Percentiles rank a stretch among this genome's conserved stretches.
phyloP scores from a whole-genome alignment of 2,797 vertebrate genomes.

The Hyperoplus immaculatus region DNA sequence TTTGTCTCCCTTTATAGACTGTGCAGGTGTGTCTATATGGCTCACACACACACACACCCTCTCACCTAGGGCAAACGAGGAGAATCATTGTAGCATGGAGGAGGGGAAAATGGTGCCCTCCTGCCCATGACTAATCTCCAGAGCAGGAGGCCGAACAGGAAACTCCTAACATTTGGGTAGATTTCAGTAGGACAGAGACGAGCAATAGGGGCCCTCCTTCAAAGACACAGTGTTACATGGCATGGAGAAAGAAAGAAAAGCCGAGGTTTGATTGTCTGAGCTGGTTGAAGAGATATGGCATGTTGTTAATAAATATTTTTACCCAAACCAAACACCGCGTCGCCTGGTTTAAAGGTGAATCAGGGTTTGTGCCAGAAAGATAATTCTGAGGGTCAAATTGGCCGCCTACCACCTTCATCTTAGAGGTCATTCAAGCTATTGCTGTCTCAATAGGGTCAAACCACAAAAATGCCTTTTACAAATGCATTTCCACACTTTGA shows the following conservation, averaged over 20 bases:
- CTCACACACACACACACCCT: not conserved
- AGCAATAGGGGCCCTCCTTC: slow-evolving; percentile 15
- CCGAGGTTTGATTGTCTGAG: not conserved
- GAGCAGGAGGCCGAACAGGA: slow-evolving; percentile 36
- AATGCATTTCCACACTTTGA: not conserved
- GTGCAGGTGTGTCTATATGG: slow-evolving; percentile 57
- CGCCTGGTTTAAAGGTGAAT: not conserved
- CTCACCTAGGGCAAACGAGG: slow-evolving; percentile 42
- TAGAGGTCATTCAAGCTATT: not conserved
- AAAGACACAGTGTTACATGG: slow-evolving; percentile 10
- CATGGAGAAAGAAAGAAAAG: not conserved
- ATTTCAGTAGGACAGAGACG: slow-evolving; percentile 24
- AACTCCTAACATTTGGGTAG: slow-evolving; percentile 11
- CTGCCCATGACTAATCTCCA: slow-evolving; percentile 53
- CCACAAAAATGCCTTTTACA: not conserved
- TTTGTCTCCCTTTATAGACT: slow-evolving; percentile 49
- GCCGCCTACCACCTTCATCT: not conserved
- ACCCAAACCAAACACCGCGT: not conserved
- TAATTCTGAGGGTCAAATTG: not conserved
- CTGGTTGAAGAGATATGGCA: not conserved
- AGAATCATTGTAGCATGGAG: slow-evolving; percentile 17
- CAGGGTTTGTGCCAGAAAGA: not conserved
- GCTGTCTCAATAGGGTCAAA: not conserved
- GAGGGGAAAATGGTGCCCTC: slow-evolving; percentile 31
- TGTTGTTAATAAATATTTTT: not conserved